phyloP scores from a whole-genome alignment of 2,113 vertebrate genomes.

The Cephalopterus ornatus region DNA sequence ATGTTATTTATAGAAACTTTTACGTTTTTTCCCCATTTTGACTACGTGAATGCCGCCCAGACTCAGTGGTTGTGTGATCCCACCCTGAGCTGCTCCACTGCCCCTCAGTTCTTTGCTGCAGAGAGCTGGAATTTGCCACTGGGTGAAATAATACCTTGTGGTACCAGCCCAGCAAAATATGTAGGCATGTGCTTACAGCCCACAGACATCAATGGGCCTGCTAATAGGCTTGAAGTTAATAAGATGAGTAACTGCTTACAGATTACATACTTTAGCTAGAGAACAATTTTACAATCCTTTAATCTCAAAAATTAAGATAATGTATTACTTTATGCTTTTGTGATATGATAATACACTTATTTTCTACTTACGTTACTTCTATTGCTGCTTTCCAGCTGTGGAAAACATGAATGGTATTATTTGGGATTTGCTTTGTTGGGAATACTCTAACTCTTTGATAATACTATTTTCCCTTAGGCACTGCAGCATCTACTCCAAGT shows the following conservation, averaged over 20 bases:
- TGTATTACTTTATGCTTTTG: neutral
- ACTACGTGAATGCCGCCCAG: accelerated
- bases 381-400: neutral
- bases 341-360: neutral
- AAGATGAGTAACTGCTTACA: neutral
- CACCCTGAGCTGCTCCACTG: neutral
- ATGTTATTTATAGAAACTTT: neutral
- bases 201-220: neutral
- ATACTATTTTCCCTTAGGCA: neutral
- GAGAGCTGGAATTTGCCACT: neutral
- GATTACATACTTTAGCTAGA: neutral
- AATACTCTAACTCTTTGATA: neutral
- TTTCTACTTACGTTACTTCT: neutral
- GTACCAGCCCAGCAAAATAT: neutral
- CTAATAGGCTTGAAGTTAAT: slow-evolving; percentile 24
- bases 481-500: neutral
- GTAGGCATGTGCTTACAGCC: neutral
- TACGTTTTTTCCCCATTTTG: neutral
- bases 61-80: neutral
- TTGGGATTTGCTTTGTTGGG: neutral
- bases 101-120: neutral
- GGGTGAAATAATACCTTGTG: neutral
- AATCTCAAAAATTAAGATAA: neutral
- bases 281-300: slow-evolving; percentile 2
- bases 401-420: neutral